phyloP scores from a whole-genome alignment of 2,888 invertebrate species.

The Torymus tubicola region DNA sequence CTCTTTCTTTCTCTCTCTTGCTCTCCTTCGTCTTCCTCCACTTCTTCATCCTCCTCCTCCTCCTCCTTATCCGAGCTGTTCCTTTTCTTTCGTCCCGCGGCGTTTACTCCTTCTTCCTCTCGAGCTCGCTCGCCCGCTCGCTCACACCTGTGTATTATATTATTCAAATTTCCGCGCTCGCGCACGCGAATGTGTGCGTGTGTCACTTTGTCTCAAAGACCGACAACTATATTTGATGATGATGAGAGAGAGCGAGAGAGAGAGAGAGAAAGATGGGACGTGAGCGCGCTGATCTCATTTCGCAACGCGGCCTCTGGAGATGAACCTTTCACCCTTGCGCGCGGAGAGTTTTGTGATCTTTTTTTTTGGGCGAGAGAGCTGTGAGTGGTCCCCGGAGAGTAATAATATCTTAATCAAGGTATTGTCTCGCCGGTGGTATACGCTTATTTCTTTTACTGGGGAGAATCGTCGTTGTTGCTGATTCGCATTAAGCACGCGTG shows the following conservation, averaged over 20 bases:
- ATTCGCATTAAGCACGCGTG: too few species aligned
- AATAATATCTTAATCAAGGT: too few species aligned
- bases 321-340: too few species aligned
- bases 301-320: too few species aligned
- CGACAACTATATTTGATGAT: conserved; percentile 50
- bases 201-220: conserved; percentile 55
- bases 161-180: conserved; percentile 71
- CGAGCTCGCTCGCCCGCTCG: conserved; percentile 17
- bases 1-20: conserved; percentile 62
- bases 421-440: not conserved
- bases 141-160: conserved; percentile 65
- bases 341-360: too few species aligned
- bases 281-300: too few species aligned
- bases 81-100: conserved; percentile 56
- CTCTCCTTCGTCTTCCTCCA: conserved; percentile 52
- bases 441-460: too few species aligned
- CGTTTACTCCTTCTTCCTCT: conserved; percentile 23
- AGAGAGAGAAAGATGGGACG: too few species aligned
- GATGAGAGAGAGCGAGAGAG: not conserved
- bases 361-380: too few species aligned
- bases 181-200: conserved; percentile 36
- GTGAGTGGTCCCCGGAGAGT: too few species aligned
- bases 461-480: too few species aligned
- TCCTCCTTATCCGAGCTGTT: conserved; percentile 54
- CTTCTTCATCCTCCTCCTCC: conserved; percentile 19